phyloP scores from a whole-genome alignment of 30 jellyfish, hydroid and myxozoan genomes.

The Aurelia sp. region DNA sequence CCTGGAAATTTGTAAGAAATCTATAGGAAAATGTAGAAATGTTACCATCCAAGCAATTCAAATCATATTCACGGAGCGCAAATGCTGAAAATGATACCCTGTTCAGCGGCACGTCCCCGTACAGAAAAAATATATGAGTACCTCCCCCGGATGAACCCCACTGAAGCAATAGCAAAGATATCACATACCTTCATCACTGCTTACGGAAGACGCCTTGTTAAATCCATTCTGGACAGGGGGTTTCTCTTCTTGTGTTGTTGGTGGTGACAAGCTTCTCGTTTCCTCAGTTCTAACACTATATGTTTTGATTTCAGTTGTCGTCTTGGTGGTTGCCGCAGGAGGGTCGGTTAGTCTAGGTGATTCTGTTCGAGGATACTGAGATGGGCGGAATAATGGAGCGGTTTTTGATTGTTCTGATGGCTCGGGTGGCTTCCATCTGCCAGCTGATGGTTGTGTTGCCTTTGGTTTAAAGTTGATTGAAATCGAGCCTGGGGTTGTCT shows the following conservation, averaged over 20 bases:
- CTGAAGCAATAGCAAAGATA: not conserved
- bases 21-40: too few species aligned
- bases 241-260: slow-evolving; percentile 33
- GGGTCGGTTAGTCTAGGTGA: not conserved
- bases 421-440: slow-evolving; percentile 54
- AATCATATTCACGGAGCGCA: too few species aligned
- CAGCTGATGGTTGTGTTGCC: slow-evolving; percentile 24
- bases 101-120: too few species aligned
- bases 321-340: slow-evolving; percentile 12
- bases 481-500: slow-evolving; percentile 58
- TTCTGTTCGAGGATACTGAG: slow-evolving; percentile 15
- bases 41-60: too few species aligned
- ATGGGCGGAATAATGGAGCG: slow-evolving; percentile 14
- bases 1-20: too few species aligned
- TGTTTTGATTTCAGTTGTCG: slow-evolving; percentile 22
- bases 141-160: too few species aligned
- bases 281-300: slow-evolving; percentile 3
- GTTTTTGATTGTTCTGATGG: slow-evolving; percentile 42
- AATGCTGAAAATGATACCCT: too few species aligned
- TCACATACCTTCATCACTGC: slow-evolving; percentile 64
- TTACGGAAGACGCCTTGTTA: slow-evolving; percentile 43
- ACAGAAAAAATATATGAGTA: too few species aligned
- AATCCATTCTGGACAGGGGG: slow-evolving; percentile 44
- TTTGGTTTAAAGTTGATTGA: slow-evolving; percentile 63
- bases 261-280: slow-evolving; percentile 36